phyloP scores from a whole-genome alignment of 2,888 invertebrate genomes.

The Byasa hedistus region DNA sequence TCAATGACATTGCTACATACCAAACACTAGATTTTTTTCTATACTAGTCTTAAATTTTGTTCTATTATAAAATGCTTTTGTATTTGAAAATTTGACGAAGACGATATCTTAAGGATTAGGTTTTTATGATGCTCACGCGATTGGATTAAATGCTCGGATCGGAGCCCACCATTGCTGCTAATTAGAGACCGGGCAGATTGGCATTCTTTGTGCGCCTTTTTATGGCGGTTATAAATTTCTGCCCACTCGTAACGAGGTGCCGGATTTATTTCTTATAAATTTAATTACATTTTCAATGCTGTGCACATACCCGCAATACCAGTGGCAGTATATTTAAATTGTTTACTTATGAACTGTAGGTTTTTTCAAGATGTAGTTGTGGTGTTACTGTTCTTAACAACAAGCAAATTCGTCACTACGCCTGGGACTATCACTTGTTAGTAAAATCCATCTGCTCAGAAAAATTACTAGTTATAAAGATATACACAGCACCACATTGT shows the following conservation, averaged over 20 bases:
- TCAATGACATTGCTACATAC: neutral
- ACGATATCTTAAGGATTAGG: neutral
- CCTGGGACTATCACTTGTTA: no score
- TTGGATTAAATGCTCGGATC: neutral
- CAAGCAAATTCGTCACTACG: neutral
- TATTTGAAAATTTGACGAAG: neutral
- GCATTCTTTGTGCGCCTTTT: conserved; percentile 60
- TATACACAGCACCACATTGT: no score
- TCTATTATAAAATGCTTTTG: neutral
- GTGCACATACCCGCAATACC: conserved; percentile 40
- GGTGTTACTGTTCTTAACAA: neutral
- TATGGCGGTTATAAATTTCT: conserved; percentile 63
- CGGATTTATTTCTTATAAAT: conserved; percentile 57
- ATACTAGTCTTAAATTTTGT: neutral
- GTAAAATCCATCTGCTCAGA: no score
- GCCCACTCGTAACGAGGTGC: conserved; percentile 48
- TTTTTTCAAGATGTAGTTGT: neutral
- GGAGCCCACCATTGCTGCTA: conserved; percentile 40
- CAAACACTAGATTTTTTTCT: neutral
- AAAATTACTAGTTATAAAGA: no score
- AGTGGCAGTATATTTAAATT: conserved; percentile 27
- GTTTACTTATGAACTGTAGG: neutral
- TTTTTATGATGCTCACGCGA: neutral
- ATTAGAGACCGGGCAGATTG: conserved; percentile 51
- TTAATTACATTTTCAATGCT: conserved; percentile 55